phyloP scores from a whole-genome alignment of 2,797 vertebrate species.

The Rhadinocentrus ornatus region DNA sequence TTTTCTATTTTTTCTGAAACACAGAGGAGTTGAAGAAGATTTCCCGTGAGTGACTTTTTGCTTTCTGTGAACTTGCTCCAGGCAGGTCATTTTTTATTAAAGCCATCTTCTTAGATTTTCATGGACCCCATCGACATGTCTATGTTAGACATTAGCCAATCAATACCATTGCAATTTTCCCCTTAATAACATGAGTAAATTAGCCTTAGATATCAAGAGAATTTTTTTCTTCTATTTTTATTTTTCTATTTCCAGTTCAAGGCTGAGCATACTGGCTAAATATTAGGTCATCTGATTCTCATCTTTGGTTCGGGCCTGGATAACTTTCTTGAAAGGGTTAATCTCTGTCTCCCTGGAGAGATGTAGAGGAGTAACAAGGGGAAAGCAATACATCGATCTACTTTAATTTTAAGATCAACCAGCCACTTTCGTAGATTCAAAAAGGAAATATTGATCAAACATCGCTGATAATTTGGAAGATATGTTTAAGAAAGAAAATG shows the following conservation, averaged over 20 bases:
- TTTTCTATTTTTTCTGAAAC: constrained; percentile 42
- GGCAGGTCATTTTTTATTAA: constrained; percentile 76
- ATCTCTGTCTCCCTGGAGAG: too few relatives aligned
- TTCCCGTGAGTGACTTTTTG: constrained; percentile 66
- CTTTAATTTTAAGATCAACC: too few relatives aligned
- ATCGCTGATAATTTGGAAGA: too few relatives aligned
- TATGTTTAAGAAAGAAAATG: too few relatives aligned
- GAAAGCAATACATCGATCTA: too few relatives aligned
- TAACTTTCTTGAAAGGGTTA: constrained; percentile 24
- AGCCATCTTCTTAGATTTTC: constrained; percentile 67
- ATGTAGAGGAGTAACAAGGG: too few relatives aligned
- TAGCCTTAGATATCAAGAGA: constrained; percentile 67
- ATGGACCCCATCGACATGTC: constrained; percentile 74
- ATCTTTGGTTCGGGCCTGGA: constrained; percentile 44
- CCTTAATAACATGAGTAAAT: constrained; percentile 73
- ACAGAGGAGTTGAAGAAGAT: constrained; percentile 45
- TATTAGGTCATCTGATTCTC: constrained; percentile 49
- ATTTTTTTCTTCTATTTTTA: constrained; percentile 22
- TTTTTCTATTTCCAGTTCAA: constrained; percentile 10
- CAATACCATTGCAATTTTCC: constrained; percentile 76
- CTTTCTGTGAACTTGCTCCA: constrained; percentile 68
- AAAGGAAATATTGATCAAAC: too few relatives aligned
- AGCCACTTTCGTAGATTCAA: too few relatives aligned
- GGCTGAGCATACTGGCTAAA: constrained; percentile 49
- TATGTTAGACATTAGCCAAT: constrained; percentile 74